Base-by-base conservation (phyloP, 2,888 invertebrate genomes). In the Eulithis testata region DNA sequence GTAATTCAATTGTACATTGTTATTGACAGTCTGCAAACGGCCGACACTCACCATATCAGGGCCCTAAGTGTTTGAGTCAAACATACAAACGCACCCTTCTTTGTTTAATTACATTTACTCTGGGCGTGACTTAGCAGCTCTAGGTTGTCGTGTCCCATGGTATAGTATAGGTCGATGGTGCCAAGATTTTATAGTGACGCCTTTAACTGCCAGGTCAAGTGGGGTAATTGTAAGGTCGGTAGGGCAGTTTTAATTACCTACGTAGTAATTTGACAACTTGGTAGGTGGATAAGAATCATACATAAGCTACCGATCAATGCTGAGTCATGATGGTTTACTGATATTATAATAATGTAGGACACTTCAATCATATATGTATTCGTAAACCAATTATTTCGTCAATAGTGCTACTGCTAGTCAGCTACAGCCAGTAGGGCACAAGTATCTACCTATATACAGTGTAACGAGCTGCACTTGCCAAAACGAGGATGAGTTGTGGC, bases 1-100 rank as follows among this genome's bases (percentile, higher is more conserved):
- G 2, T 31, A 31, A 31, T 56, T 49, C 47, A 47, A 21, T 21
- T 21, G 21, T 21, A 21, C 21, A 21, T 21, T 21, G 21, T 2
- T 64, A 65, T 58, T 57, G 57, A 58, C 50, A 58, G 61, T 50
- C 54, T 53, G 53, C 43, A 21, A 6, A 44, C 51, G 51, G 54
- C 49, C 49, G 49, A 54, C n/a, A 21, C 54, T 53, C 58, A 59
- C 59, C 66, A 51, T 47, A 63, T 59, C 51, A 50, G 66, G 59
- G 55, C 55, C 11, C 44, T 51, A 37, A 45, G 53, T 58, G 49
- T 50, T 44, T 43, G 54, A 58, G 58, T 49, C 53, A 45, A 49
- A 31, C 43, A 43, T n/a, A 54, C 63, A 53, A 59, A 57, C 44
- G 49, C 54, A 21, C 36, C 47, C 43, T 50, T 37, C 55, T 63